These are phyloP conservation scores for Callipepla californica DNA, from an alignment of 2,113 vertebrate species.

Conservation along the genomic window DNA sequence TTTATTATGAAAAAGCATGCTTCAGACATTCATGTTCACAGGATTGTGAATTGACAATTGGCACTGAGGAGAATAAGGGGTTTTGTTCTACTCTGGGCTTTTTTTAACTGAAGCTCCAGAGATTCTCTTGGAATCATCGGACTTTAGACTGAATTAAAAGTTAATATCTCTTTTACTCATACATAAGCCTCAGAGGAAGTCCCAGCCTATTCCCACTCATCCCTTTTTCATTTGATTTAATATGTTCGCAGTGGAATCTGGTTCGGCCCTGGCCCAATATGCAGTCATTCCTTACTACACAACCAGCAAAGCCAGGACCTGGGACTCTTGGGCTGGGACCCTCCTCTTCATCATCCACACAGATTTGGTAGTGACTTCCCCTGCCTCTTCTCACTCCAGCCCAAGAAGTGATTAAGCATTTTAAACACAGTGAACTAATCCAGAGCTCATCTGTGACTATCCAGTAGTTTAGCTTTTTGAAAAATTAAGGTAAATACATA, in stretches of 20 bases:
- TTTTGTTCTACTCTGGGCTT: background rate
- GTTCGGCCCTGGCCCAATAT: background rate
- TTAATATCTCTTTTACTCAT: background rate
- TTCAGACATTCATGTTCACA: background rate
- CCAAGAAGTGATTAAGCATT: background rate
- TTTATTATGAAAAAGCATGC: background rate
- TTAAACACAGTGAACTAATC: background rate
- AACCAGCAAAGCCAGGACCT: background rate
- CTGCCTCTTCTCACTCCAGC: background rate
- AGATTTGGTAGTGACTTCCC: background rate
- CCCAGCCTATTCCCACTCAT: background rate
- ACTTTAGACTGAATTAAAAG: background rate
- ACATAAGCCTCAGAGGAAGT: background rate
- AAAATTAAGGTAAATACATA: background rate
- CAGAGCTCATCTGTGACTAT: background rate
- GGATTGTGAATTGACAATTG: background rate
- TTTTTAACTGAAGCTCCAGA: background rate
- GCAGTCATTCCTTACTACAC: rapidly evolving
- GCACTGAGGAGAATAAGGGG: background rate
- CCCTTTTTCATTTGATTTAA: background rate
- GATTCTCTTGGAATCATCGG: background rate
- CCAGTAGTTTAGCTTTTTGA: background rate
- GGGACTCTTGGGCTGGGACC: background rate
- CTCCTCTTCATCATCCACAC: background rate
- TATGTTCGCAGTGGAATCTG: background rate